Evolutionary conservation across 2,797 vertebrate species (phyloP).

Genomic region (Lophotriccus pileatus): DNA sequence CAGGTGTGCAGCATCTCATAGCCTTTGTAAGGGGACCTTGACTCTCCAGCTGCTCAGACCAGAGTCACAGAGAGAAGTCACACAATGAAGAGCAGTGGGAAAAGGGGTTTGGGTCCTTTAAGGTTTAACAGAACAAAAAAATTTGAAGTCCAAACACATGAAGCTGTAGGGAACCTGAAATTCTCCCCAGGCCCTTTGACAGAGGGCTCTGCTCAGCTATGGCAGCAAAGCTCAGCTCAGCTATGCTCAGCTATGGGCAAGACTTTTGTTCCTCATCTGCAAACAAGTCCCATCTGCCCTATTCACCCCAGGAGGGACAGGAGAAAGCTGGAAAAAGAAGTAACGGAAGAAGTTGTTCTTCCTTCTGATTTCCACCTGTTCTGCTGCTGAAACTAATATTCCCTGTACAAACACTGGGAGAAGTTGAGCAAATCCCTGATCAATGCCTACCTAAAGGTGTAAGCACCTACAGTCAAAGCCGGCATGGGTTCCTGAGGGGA

Average conservation of each 20-base stretch:
- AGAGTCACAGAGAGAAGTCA: not conserved
- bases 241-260: not conserved
- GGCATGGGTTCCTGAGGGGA: not conserved
- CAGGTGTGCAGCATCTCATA: not conserved
- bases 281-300: fast-evolving
- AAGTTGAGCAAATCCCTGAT: not conserved
- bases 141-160: not conserved
- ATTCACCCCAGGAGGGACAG: not conserved
- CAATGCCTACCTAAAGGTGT: not conserved
- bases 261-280: fast-evolving
- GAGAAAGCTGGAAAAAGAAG: not conserved
- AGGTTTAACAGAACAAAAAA: not conserved
- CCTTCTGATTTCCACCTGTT: not conserved
- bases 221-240: not conserved
- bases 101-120: not conserved
- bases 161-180: not conserved
- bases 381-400: not conserved
- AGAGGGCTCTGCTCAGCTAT: not conserved
- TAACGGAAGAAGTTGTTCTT: not conserved
- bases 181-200: not conserved
- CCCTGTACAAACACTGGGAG: not conserved
- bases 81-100: not conserved
- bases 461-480: not conserved
- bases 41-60: not conserved
- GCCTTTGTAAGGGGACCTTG: fast-evolving